Evolutionary conservation across 1,140 invertebrate species (phyloP).

Genomic region (Anastatus disparis): DNA sequence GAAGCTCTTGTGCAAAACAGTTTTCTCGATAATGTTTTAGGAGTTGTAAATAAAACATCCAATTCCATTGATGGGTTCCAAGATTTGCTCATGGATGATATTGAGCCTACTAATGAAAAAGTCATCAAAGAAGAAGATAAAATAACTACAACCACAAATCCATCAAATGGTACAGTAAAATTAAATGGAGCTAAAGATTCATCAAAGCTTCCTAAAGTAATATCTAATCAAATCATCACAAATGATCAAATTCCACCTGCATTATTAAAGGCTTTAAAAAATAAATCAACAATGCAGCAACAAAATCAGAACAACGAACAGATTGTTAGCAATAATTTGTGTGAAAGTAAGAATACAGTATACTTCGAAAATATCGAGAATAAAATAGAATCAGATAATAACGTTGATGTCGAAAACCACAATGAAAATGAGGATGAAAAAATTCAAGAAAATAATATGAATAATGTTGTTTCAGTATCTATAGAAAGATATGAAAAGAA

Average conservation of each 20-base stretch:
- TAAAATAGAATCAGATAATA: background rate
- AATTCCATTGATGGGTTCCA: constrained; percentile 42
- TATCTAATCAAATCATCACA: constrained; percentile 58
- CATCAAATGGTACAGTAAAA: background rate
- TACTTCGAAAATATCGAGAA: background rate
- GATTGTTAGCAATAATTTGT: background rate
- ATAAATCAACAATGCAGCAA: constrained; percentile 13
- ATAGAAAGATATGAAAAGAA: background rate
- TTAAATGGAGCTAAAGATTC: constrained; percentile 17
- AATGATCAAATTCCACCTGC: constrained; percentile 51
- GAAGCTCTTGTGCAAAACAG: constrained; percentile 46
- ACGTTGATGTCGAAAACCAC: no score
- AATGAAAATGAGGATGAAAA: background rate
- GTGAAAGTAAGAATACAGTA: background rate
- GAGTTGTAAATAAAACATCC: constrained; percentile 20
- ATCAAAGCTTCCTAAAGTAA: constrained; percentile 50
- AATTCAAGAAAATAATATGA: background rate
- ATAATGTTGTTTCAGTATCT: background rate
- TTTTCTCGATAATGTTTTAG: constrained; percentile 6
- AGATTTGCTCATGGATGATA: constrained; percentile 47
- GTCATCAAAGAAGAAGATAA: constrained; percentile 14
- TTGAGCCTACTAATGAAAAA: constrained; percentile 37
- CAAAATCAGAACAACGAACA: background rate
- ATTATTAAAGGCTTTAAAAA: constrained; percentile 48
- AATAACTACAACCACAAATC: background rate